phyloP scores from a whole-genome alignment of 23 tunicate species.

The Ascidia mentula region DNA sequence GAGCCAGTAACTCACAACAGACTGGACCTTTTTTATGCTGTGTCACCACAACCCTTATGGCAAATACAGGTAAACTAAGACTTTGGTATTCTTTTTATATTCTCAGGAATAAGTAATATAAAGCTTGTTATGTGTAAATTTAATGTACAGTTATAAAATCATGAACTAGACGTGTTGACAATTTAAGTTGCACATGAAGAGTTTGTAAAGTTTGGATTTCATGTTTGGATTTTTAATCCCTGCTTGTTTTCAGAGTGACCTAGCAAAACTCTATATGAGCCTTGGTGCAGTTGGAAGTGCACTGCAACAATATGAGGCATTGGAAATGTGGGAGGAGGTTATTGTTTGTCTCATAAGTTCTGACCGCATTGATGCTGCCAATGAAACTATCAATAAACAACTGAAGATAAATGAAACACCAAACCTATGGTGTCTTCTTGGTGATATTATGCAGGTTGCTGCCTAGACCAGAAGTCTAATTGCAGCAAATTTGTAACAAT shows the following conservation, averaged over 20 bases:
- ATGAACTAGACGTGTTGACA: too few relatives aligned
- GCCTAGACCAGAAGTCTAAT: background rate
- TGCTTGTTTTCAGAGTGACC: constrained; percentile 76
- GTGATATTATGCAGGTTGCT: constrained; percentile 65
- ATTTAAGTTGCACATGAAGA: too few relatives aligned
- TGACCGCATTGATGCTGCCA: constrained; percentile 55
- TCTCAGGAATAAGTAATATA: too few relatives aligned
- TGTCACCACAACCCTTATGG: constrained; percentile 60
- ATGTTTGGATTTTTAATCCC: too few relatives aligned
- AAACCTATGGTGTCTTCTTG: constrained; percentile 71
- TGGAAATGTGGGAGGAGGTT: constrained; percentile 93
- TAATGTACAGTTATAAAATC: too few relatives aligned
- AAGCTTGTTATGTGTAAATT: too few relatives aligned
- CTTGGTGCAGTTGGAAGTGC: constrained; percentile 74
- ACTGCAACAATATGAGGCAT: constrained; percentile 51
- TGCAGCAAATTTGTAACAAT: background rate
- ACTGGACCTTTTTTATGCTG: constrained; percentile 54
- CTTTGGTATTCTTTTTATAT: too few relatives aligned
- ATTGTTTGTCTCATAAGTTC: constrained; percentile 58
- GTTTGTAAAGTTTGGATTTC: too few relatives aligned
- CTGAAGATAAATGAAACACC: constrained; percentile 55
- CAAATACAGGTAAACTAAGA: constrained; percentile 38
- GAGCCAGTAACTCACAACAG: constrained; percentile 8
- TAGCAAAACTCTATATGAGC: constrained; percentile 55
- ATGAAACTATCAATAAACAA: constrained; percentile 31